Base-by-base conservation (phyloP, 2,797 vertebrate genomes). In the Myotis pilosus region DNA sequence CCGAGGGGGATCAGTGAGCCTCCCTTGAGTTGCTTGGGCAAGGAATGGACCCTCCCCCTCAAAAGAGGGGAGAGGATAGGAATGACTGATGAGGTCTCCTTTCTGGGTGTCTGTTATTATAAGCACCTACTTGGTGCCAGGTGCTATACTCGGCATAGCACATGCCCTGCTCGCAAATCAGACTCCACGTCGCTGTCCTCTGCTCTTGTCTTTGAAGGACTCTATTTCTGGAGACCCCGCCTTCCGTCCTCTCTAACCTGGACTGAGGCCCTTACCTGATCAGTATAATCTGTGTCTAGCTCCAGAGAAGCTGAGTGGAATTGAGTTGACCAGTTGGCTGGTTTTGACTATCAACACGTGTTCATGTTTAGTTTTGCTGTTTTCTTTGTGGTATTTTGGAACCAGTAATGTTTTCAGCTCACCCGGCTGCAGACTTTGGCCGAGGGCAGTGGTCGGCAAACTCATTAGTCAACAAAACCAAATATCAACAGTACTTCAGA, bases 361-460 rank as follows among this genome's bases (percentile, higher is more conserved):
- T 30, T 79, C 25, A 19, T 66, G 51, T 55, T 55, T 0, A 6
- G 3, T 33, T n/a, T 64, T n/a, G 74, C n/a, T 23, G 8, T 44
- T 90, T 80, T 49, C 36, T 60, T 53, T 30, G 76, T 28, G 71
- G 33, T 16, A 9, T 47, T 91, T 86, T 68, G 55, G 79, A 78
- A 64, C 25, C 13, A 20, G 38, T 22, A 3, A 30, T 22, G 1
- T 30, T 36, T 72, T 51, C 23, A 74, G 36, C 19, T 72, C 22
- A 44, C 8, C 13, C 16, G 25, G 30, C 41, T 74, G 30, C 33
- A 9, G 41, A 38, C 41, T 51, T 47, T 20, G n/a, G n/a, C 17
- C 3, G 3, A 78, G 33, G 41, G 53, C 44, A 9, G 38, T 38
- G 38, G 38, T 38, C 38, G 38, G 38, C 38, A 38, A 38, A 38